phyloP scores from a whole-genome alignment of 2,888 invertebrate genomes.

The Drosophila mulleri region DNA sequence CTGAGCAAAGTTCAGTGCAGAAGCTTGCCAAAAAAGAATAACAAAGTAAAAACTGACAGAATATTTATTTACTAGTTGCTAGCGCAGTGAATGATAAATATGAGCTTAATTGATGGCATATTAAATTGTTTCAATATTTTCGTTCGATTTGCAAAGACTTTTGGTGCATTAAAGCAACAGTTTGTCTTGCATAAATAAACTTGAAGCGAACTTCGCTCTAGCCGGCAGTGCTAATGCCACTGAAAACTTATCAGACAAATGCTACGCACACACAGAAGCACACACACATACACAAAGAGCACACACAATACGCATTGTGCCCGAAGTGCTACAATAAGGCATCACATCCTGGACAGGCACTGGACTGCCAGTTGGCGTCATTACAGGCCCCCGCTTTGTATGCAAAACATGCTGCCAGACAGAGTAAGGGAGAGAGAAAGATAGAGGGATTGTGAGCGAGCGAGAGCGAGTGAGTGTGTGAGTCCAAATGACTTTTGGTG shows the following conservation, averaged over 20 bases:
- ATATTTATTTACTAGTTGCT: conserved; percentile 16
- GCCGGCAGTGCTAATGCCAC: conserved; percentile 20
- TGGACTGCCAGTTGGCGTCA: conserved; percentile 43
- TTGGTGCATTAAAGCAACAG: conserved; percentile 3
- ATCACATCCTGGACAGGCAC: conserved; percentile 56
- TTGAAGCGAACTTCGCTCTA: conserved; percentile 1
- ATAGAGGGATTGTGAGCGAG: conserved; percentile 42
- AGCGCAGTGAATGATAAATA: not conserved
- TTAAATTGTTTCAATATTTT: not conserved
- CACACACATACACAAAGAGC: conserved; percentile 20
- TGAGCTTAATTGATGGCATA: conserved; percentile 1
- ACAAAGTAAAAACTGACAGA: conserved; percentile 3
- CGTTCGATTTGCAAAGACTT: not conserved
- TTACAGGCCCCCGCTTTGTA: conserved; percentile 64
- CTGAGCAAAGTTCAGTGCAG: conserved; percentile 38
- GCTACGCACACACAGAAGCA: not conserved
- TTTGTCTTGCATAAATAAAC: not conserved
- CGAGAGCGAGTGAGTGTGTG: conserved; percentile 15
- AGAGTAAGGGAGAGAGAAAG: conserved; percentile 36
- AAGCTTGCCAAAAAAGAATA: conserved; percentile 19
- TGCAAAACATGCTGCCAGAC: conserved; percentile 67
- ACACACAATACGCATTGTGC: conserved; percentile 39
- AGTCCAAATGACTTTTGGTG: conserved; percentile 69
- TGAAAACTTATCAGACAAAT: conserved; percentile 17
- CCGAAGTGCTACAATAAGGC: conserved; percentile 59